Conservation (phyloP, 2,797 vertebrate species). For the Megaceryle alcyon region DNA sequence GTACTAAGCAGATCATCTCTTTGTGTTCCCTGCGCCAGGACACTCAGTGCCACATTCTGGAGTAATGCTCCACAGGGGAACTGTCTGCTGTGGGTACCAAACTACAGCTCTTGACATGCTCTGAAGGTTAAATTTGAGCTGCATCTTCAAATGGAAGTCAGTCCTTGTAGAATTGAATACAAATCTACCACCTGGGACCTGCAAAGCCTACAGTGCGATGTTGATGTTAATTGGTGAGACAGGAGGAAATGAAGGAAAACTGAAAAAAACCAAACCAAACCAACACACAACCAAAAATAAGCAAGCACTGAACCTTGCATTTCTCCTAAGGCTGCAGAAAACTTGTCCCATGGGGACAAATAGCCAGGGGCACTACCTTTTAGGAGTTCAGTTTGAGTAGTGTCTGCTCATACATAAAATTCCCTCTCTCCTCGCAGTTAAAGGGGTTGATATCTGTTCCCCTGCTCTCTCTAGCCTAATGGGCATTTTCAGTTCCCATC, state of each 20-base stretch:
- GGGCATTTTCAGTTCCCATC: neutral
- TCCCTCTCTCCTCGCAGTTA: neutral
- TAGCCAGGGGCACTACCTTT: neutral
- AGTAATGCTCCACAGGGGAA: neutral
- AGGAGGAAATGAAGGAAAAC: neutral
- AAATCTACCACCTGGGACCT: neutral
- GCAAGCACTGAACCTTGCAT: fast-evolving
- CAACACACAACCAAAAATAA: neutral
- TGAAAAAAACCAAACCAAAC: neutral
- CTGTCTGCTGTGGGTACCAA: neutral
- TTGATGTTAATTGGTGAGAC: neutral
- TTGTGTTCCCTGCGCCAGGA: neutral
- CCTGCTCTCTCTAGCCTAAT: neutral
- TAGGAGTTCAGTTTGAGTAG: neutral
- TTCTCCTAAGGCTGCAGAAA: neutral
- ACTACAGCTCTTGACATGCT: neutral
- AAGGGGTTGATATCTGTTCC: neutral
- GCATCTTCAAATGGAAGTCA: neutral
- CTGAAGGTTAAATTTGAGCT: neutral
- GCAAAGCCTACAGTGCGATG: neutral
- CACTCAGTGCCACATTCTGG: neutral
- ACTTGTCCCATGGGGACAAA: neutral
- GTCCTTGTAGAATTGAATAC: neutral
- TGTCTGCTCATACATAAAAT: neutral
- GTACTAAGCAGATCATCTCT: neutral